Evolutionary conservation across 1,140 invertebrate species (phyloP).

Genomic region (Neodiprion lecontei): DNA sequence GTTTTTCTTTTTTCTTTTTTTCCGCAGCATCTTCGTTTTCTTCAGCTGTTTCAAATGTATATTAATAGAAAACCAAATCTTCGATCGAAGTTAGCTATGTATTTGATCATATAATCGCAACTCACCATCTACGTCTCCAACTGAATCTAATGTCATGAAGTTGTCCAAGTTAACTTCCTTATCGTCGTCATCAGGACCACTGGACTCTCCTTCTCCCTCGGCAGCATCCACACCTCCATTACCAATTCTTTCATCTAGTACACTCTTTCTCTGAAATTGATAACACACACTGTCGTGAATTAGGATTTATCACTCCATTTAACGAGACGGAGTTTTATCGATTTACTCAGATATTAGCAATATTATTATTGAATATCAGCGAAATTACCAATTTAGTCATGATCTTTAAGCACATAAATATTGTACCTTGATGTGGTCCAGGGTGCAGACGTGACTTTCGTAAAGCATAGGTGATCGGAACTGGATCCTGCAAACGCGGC

Average conservation of each 20-base stretch:
- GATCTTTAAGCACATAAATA: neutral
- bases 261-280: slow-evolving; percentile 49
- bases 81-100: slow-evolving; percentile 24
- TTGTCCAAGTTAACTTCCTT: slow-evolving; percentile 81
- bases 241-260: slow-evolving; percentile 50
- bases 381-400: neutral
- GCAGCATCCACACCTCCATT: slow-evolving; percentile 44
- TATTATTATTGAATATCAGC: neutral
- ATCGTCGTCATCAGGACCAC: slow-evolving; percentile 69
- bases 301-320: neutral
- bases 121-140: slow-evolving; percentile 81
- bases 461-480: slow-evolving; percentile 83
- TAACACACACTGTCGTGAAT: slow-evolving; percentile 25
- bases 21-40: slow-evolving; percentile 71
- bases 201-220: slow-evolving; percentile 59
- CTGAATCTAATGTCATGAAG: slow-evolving; percentile 83
- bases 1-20: slow-evolving; percentile 62
- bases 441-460: slow-evolving; percentile 79
- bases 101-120: slow-evolving; percentile 22
- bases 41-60: slow-evolving; percentile 43
- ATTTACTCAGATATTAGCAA: neutral
- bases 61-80: slow-evolving; percentile 11
- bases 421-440: slow-evolving; percentile 79
- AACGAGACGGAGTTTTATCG: neutral
- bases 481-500: slow-evolving; percentile 72